Evolutionary conservation across 2,797 vertebrate species (phyloP).

Genomic region (Petrocephalus sullivani): DNA sequence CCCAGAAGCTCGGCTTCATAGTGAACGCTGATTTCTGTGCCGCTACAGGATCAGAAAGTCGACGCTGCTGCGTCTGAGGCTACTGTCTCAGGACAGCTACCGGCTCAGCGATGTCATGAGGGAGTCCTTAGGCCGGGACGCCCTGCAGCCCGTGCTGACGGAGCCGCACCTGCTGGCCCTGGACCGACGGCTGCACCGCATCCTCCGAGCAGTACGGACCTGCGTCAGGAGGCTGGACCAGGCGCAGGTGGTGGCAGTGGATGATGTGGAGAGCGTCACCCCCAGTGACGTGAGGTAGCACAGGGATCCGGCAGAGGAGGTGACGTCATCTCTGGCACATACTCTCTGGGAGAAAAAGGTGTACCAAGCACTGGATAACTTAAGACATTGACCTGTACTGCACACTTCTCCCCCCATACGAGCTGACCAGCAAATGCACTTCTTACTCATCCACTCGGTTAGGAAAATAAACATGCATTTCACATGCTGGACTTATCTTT

Average conservation of each 20-base stretch:
- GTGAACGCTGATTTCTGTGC: not conserved
- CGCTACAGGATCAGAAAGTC: slow-evolving; percentile 77
- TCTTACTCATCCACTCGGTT: not conserved
- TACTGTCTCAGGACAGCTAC: slow-evolving; percentile 68
- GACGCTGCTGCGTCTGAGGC: slow-evolving; percentile 72
- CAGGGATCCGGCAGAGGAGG: not conserved
- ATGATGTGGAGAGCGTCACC: slow-evolving; percentile 44
- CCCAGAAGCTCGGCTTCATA: not conserved
- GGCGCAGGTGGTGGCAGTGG: slow-evolving; percentile 63
- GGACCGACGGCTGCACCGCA: slow-evolving; percentile 76
- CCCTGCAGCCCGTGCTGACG: slow-evolving; percentile 70
- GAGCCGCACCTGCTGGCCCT: slow-evolving; percentile 83
- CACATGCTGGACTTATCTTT: not conserved
- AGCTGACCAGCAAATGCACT: not conserved
- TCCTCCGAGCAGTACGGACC: slow-evolving; percentile 64
- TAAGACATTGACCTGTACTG: not conserved
- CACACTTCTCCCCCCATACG: not conserved
- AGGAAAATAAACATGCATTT: slow-evolving; percentile 6
- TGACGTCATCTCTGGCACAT: not conserved
- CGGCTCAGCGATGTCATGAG: slow-evolving; percentile 84
- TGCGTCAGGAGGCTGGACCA: slow-evolving; percentile 71
- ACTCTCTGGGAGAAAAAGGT: not conserved
- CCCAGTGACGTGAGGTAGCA: slow-evolving; percentile 43
- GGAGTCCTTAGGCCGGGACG: slow-evolving; percentile 77
- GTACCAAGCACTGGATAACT: slow-evolving; percentile 45